These are phyloP conservation scores for Lottia scabra DNA, from an alignment of 2,888 invertebrate species.

Conservation along the genomic window DNA sequence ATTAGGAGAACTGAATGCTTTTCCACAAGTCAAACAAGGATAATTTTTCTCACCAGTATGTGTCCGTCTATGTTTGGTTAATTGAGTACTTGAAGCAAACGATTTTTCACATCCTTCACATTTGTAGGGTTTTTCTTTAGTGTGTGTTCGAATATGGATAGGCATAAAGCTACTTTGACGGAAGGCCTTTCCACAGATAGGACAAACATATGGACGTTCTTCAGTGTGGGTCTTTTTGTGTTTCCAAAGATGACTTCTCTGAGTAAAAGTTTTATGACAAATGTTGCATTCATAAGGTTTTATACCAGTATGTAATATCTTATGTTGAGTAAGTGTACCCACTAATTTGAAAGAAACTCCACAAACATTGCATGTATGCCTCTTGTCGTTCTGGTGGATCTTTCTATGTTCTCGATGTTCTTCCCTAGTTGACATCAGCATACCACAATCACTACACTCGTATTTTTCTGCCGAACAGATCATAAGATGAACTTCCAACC, in stretches of 20 bases:
- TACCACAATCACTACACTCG: constrained; percentile 6
- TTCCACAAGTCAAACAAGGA: constrained; percentile 28
- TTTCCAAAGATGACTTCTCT: constrained; percentile 14
- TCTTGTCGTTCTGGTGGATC: constrained; percentile 13
- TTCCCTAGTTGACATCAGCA: constrained; percentile 8
- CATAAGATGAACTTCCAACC: constrained; percentile 2
- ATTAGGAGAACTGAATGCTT: constrained; percentile 15
- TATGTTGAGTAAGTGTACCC: constrained; percentile 18
- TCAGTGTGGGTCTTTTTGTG: constrained; percentile 31
- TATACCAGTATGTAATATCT: constrained; percentile 14
- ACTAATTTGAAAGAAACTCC: constrained; percentile 17
- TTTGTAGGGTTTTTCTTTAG: constrained; percentile 20
- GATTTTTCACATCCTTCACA: constrained; percentile 28
- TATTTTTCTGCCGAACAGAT: constrained; percentile 1
- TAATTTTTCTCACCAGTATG: constrained; percentile 32
- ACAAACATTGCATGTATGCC: constrained; percentile 14
- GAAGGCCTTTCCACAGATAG: constrained; percentile 25
- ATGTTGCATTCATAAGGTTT: constrained; percentile 17
- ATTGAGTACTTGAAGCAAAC: constrained; percentile 26
- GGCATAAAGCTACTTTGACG: constrained; percentile 23
- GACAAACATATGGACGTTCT: constrained; percentile 29
- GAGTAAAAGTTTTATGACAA: constrained; percentile 9
- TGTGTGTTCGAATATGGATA: constrained; percentile 26
- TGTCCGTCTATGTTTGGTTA: constrained; percentile 26
- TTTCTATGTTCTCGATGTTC: constrained; percentile 13